Evolutionary conservation across 2,113 vertebrate species (phyloP), one percentile per base, ranked within the genome.

Genomic region (Genyomyrus donnyi): DNA sequence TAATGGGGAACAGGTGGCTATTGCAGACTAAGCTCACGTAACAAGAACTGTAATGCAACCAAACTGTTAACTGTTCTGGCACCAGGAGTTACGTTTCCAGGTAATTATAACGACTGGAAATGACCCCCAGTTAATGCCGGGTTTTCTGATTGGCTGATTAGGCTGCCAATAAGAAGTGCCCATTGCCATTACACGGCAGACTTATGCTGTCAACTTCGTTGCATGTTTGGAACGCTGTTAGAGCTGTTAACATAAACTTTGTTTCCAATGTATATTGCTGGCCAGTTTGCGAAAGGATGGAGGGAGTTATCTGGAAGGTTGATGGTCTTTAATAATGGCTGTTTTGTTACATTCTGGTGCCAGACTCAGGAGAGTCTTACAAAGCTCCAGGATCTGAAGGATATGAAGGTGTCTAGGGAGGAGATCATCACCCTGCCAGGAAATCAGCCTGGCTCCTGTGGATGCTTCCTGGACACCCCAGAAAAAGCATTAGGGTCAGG

Each of bases 51-150:
- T 50, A 86, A 50, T 27, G 24, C 11, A 86, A n/a, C 85, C 24
- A 50, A 50, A 52, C 48, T 86, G 83, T 85, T 85, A 46, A 85
- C 17, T n/a, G 83, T 87, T 87, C 85, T 87, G 49, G 49, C 85
- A 39, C 50, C 5, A 13, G 2, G 31, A 39, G 27, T 85, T 27
- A 35, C 27, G 27, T 17, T 53, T 53, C 31, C 50, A 35, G 13
- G 31, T 53, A 27, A 87, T 35, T 39, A 53, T 19, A 56, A 42
- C 1, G 31, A 39, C 31, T 39, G 19, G 85, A 52, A 53, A 87
- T 87, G n/a, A 56, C 27, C 56, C 85, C 49, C 85, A 52, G 50
- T 15, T 49, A 48, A 85, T n/a, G 42, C 42, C 21, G 31, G 27
- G 49, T 87, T 53, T 56, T 50, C 48, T 49, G 24, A 46, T 19